phyloP scores from a whole-genome alignment of 1,140 invertebrate species.

The Rhyacophila brunnea region DNA sequence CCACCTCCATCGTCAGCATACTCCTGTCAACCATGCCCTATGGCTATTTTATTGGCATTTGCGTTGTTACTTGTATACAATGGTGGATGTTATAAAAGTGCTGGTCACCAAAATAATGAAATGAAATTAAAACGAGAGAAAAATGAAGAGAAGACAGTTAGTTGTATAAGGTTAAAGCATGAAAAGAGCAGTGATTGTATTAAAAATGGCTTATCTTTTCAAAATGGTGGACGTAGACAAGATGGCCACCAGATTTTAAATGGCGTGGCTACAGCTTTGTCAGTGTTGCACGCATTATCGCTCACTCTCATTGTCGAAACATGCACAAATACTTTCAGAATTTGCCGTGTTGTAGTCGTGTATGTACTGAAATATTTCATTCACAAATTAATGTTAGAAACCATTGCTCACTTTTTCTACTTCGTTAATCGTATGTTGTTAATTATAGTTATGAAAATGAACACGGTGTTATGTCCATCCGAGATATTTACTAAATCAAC shows the following conservation, averaged over 20 bases:
- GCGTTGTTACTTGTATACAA: neutral
- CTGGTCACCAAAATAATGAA: too few species aligned
- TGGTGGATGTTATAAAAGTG: too few species aligned
- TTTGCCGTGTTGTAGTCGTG: too few species aligned
- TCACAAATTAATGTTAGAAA: constrained; percentile 31
- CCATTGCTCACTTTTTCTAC: constrained; percentile 33
- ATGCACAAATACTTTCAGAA: neutral
- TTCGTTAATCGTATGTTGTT: constrained; percentile 2
- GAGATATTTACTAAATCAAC: too few species aligned
- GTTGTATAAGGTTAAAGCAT: too few species aligned
- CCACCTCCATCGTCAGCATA: constrained; percentile 43
- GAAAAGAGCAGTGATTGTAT: too few species aligned
- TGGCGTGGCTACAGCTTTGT: neutral
- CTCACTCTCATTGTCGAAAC: constrained; percentile 7
- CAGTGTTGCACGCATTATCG: constrained; percentile 7
- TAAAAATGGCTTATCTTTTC: too few species aligned
- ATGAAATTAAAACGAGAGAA: too few species aligned
- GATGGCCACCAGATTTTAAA: too few species aligned
- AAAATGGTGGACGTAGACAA: too few species aligned
- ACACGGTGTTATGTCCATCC: neutral
- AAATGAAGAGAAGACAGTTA: too few species aligned
- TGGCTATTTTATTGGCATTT: constrained; percentile 1
- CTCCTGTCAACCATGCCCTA: neutral
- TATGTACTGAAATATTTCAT: constrained; percentile 2
- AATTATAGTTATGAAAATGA: neutral